Evolutionary conservation across 2,888 invertebrate species (phyloP).

Genomic region (Agapostemon virescens): DNA sequence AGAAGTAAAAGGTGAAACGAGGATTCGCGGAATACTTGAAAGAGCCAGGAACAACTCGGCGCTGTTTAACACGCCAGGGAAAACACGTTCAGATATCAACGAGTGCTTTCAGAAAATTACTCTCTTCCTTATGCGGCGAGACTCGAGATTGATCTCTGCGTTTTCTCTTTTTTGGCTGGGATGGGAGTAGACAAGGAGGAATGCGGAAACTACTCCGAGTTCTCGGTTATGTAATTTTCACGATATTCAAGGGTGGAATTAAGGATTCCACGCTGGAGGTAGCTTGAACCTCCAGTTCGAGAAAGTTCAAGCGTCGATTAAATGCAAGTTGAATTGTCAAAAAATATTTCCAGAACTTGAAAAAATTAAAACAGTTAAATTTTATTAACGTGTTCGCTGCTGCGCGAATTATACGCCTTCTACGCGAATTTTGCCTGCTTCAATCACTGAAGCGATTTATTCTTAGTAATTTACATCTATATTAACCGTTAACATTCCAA

Average conservation of each 20-base stretch:
- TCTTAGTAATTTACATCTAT: too few species aligned
- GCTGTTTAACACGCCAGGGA: conserved; percentile 27
- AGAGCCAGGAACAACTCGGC: conserved; percentile 19
- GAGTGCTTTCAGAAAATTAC: conserved; percentile 33
- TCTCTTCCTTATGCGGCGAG: conserved; percentile 9
- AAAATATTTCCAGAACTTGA: not conserved
- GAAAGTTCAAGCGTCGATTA: not conserved
- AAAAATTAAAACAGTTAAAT: not conserved
- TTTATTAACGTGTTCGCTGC: too few species aligned
- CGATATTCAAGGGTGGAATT: not conserved
- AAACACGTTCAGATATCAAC: conserved; percentile 28
- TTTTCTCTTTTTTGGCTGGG: conserved; percentile 5
- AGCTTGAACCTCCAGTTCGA: not conserved
- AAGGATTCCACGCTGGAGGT: not conserved
- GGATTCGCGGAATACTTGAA: conserved; percentile 24
- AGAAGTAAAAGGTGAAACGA: conserved; percentile 21
- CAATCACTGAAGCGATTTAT: too few species aligned
- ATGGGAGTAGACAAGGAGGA: not conserved
- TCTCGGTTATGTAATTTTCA: not conserved
- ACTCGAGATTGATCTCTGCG: conserved; percentile 18
- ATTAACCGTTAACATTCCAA: too few species aligned
- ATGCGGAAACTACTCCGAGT: not conserved
- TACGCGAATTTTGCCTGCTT: too few species aligned
- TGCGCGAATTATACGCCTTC: too few species aligned
- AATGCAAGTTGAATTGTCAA: not conserved